Base-by-base conservation (phyloP, 2,113 vertebrate genomes). In the Eulemur rufifrons region DNA sequence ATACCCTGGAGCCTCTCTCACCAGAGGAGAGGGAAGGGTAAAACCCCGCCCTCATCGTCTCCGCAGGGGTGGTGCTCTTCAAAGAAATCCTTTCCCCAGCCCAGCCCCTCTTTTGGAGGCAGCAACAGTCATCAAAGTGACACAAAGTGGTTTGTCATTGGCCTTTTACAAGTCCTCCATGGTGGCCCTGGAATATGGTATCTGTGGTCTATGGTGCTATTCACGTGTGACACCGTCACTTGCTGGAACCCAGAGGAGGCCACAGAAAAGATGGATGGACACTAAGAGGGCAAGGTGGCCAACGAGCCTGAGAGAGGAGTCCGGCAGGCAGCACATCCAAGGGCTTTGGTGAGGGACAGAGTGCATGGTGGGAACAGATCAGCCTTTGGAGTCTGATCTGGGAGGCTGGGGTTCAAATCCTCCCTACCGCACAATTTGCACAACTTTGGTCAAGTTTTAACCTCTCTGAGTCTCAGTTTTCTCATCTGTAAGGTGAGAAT, bases 281-380 rank as follows among this genome's bases (percentile, higher is more conserved):
- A 23, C 39, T 1, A 17, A 61, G 39, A n/a, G 12, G 32, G 15
- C 37, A 29, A 45, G 20, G 21, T 27, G 37, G 39, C 64, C 78
- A 61, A 37, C 3, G 42, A 39, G 42, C 42, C 34, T 74, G 4
- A 3, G 68, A 11, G 34, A 37, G 54, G 39, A 20, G 50, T 15
- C n/a, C 0, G 0, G 77, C 14, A 20, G 32, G 54, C 6, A 15
- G 66, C 1, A 18, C 12, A 2, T 15, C 66, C 34, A 1, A 39
- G 42, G 34, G n/a, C 52, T 63, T 29, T 27, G 29, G 20, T 39
- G 9, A 1, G 0, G 52, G 64, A 27, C 54, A 27, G 11, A 0
- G 5, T 17, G 4, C 0, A 8, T n/a, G 83, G 45, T 27, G 63
- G 63, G 83, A 68, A 15, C 27, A 45, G 17, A 21, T 15, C 42